Conservation (phyloP, 2,113 vertebrate genomes). For the Anhinga rufa region DNA sequence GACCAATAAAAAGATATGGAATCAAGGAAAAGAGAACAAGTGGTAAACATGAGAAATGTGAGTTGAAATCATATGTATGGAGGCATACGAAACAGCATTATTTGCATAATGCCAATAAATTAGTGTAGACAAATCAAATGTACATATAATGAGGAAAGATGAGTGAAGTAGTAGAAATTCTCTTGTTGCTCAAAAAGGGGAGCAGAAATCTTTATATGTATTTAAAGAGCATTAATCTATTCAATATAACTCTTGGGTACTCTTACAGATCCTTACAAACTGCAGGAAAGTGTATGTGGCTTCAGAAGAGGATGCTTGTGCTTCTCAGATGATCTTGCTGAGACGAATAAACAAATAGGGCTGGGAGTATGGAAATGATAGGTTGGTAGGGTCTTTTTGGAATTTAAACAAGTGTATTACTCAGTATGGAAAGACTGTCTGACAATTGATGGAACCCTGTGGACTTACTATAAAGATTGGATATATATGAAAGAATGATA, state of each 20-base stretch:
- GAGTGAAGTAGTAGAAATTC: not conserved
- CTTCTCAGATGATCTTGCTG: slow-evolving; percentile 52
- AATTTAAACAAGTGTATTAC: slow-evolving; percentile 47
- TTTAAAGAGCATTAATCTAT: slow-evolving; percentile 30
- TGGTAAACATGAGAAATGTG: not conserved
- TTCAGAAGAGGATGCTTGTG: not conserved
- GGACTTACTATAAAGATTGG: not conserved
- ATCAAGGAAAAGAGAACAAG: not conserved
- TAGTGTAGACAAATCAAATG: not conserved
- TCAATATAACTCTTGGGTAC: slow-evolving; percentile 22
- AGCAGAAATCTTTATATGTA: slow-evolving; percentile 1
- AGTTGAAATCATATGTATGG: not conserved
- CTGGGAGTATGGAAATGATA: slow-evolving; percentile 16
- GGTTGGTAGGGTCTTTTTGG: slow-evolving; percentile 8
- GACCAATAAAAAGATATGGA: not conserved
- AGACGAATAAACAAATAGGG: slow-evolving; percentile 51
- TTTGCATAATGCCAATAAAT: not conserved
- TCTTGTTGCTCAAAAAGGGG: not conserved
- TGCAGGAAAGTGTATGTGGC: not conserved
- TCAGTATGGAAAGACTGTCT: slow-evolving; percentile 29
- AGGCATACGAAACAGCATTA: not conserved
- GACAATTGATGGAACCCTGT: slow-evolving; percentile 32
- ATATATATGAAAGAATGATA: slow-evolving; percentile 24
- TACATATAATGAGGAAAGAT: not conserved
- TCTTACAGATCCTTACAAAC: not conserved